Evolutionary conservation across 2,113 vertebrate species (phyloP).

Genomic region (Mastomys coucha): DNA sequence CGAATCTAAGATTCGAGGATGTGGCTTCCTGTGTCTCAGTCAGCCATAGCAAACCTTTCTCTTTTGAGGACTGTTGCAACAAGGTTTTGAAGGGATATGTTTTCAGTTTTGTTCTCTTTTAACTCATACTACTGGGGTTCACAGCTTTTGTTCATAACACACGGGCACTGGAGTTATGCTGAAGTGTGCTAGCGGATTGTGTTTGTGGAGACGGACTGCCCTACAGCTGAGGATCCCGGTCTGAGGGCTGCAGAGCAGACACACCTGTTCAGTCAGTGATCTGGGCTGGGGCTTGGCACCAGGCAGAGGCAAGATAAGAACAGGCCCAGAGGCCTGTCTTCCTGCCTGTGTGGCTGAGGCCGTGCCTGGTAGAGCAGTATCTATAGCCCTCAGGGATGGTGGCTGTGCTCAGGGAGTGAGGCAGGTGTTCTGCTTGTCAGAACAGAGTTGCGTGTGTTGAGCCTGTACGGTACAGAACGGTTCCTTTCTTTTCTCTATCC

Average conservation of each 20-base stretch:
- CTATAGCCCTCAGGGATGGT: fast-evolving
- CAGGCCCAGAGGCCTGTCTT: background rate
- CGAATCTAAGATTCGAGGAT: background rate
- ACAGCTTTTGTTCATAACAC: background rate
- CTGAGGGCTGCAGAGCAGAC: background rate
- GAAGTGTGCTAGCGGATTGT: background rate
- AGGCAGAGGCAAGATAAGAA: background rate
- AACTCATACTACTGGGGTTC: background rate
- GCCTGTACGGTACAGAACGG: background rate
- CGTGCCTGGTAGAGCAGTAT: fast-evolving
- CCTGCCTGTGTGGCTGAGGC: background rate
- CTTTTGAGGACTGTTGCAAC: background rate
- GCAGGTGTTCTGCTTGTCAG: background rate
- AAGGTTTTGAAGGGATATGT: background rate
- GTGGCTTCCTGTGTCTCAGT: background rate
- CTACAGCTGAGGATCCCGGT: background rate
- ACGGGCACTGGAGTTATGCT: background rate
- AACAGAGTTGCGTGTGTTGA: background rate
- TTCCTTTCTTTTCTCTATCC: background rate
- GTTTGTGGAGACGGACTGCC: background rate
- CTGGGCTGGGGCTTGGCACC: background rate
- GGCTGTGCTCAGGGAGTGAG: background rate
- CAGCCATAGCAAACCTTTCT: background rate
- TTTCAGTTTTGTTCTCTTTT: background rate
- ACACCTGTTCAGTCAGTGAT: background rate